A percentile compares a stretch with the other conserved stretches of the same genome.
These are phyloP conservation scores for Copsychus sechellarum DNA, from an alignment of 2,113 vertebrate genomes.

Conservation along the genomic window DNA sequence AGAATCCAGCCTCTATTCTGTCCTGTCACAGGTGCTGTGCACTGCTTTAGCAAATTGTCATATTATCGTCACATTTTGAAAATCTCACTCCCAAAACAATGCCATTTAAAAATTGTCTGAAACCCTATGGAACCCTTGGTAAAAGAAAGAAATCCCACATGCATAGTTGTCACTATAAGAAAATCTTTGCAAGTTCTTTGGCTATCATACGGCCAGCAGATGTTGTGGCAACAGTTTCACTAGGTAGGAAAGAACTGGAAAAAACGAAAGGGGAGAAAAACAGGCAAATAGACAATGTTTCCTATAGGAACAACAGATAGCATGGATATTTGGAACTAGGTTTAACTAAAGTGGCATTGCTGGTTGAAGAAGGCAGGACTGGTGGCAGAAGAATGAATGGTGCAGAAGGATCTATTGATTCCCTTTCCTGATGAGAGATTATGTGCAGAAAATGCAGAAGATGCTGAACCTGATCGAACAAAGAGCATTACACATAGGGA, in stretches of 20 bases:
- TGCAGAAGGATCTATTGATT: not conserved
- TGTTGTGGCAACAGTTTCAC: not conserved
- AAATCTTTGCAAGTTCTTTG: not conserved
- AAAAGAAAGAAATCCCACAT: not conserved
- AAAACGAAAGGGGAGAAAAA: not conserved
- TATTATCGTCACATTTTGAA: not conserved
- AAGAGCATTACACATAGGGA: not conserved
- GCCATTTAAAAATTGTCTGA: not conserved
- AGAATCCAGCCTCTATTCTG: not conserved
- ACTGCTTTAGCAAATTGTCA: not conserved
- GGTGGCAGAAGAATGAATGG: not conserved
- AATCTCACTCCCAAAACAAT: not conserved
- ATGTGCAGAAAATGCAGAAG: not conserved
- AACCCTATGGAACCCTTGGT: not conserved
- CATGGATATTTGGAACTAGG: not conserved
- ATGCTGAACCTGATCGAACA: not conserved
- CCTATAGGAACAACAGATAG: not conserved
- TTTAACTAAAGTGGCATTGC: not conserved
- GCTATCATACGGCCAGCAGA: fast-evolving
- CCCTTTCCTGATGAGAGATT: not conserved
- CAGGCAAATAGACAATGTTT: not conserved
- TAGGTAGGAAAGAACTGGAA: not conserved
- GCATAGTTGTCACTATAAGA: not conserved
- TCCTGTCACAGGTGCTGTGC: not conserved
- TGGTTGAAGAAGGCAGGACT: not conserved